Base-by-base conservation (phyloP, 2,797 vertebrate species). In the Sternotherus odoratus region DNA sequence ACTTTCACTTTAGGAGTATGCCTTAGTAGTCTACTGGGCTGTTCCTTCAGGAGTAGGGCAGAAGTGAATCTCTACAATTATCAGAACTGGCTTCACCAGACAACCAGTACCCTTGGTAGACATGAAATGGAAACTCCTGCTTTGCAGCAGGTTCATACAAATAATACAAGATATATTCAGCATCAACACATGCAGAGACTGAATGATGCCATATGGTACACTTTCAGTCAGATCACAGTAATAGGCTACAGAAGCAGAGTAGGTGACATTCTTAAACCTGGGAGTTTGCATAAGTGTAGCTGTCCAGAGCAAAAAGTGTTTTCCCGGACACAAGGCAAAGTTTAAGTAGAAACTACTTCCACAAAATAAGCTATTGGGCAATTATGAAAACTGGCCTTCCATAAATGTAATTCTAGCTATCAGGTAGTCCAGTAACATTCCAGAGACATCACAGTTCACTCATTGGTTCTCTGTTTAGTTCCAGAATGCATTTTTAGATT, bases 391-490 rank as follows among this genome's bases (percentile, higher is more conserved):
- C 60, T 92, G 63, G 87, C 1, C 0, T 93, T 85, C 92, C 48
- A 36, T 9, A 36, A 66, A 33, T 5, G 66, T 50, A 72, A 43
- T 69, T 89, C 72, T 86, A 90, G 85, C 54, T 86, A 89, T 30
- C 66, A 56, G 2, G 1, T 79, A 60, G 88, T 8, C 13, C 26
- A 30, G 5, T 24, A 74, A 28, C 15, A 30, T 1, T 50, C 86
- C 89, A 91, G 60, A 88, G 74, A 94, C 83, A 91, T 84, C 85
- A 83, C 86, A 79, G 66, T 74, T 90, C 90, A 90, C 8, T 77
- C 90, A 93, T 28, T 15, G 77, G 10, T 83, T 80, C 74, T 60
- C 88, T 72, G 72, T 1, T 46, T 90, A 88, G 93, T 50, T 69
- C 2, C 5, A 83, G 77, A 82, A 90, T 30, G 21, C 85, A 46